Conservation (phyloP, 2,888 invertebrate species). For the Pherbina coryleti region DNA sequence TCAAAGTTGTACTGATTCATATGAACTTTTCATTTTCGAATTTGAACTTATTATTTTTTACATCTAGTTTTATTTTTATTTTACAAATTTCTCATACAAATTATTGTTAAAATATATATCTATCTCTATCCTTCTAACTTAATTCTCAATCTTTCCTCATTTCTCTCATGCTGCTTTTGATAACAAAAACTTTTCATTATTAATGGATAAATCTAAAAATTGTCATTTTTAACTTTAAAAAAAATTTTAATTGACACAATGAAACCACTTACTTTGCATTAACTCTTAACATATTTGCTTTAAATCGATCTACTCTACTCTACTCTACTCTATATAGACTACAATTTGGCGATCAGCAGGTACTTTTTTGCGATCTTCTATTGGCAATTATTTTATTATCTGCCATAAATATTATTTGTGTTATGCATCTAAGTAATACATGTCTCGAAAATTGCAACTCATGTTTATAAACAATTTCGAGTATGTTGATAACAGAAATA, state of each 20-base stretch:
- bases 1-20: too few relatives aligned
- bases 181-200: constrained; percentile 2
- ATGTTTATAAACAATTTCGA: constrained; percentile 56
- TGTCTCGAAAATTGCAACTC: constrained; percentile 64
- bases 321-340: constrained; percentile 56
- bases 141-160: neutral
- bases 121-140: neutral
- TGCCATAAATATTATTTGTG: constrained; percentile 69
- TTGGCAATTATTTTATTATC: constrained; percentile 69
- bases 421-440: constrained; percentile 67
- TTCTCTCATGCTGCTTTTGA: constrained; percentile 46
- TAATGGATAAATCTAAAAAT: constrained; percentile 10
- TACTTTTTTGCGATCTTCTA: constrained; percentile 70
- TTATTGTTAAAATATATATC: neutral
- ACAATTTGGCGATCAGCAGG: constrained; percentile 69
- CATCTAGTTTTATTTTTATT: too few relatives aligned
- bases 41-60: too few relatives aligned
- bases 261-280: neutral
- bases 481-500: too few relatives aligned
- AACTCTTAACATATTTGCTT: neutral
- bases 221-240: neutral
- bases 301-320: constrained; percentile 7
- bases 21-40: too few relatives aligned
- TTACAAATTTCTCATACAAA: neutral
- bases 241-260: neutral